phyloP scores from a whole-genome alignment of 2,113 vertebrate species.

The Spheniscus mendiculus region DNA sequence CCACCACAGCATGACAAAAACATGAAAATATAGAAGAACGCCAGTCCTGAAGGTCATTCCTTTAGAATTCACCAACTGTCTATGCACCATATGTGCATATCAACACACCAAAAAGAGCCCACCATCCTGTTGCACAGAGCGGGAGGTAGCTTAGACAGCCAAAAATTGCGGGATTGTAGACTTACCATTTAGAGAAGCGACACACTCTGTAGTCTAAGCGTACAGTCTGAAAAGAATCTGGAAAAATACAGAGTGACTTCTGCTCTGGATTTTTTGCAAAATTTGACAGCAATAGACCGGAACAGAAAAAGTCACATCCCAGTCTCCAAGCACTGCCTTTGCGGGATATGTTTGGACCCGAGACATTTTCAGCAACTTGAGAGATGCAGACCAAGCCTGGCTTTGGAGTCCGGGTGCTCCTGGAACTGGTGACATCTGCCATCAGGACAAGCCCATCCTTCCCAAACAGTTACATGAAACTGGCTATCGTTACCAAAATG shows the following conservation, averaged over 20 bases:
- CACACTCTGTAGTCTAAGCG: background rate
- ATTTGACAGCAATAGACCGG: background rate
- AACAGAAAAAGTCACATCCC: background rate
- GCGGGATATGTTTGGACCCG: background rate
- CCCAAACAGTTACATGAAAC: background rate
- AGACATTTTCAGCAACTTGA: background rate
- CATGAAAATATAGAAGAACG: conserved; percentile 53
- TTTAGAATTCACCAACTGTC: conserved; percentile 51
- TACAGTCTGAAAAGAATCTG: background rate
- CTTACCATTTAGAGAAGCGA: background rate
- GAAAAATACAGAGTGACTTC: background rate
- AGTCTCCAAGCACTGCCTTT: background rate
- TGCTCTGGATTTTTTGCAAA: background rate
- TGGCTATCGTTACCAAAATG: background rate
- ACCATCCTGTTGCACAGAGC: background rate
- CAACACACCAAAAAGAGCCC: background rate
- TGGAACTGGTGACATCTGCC: background rate
- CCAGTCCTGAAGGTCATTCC: conserved; percentile 54
- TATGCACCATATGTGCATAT: background rate
- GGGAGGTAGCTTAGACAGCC: background rate
- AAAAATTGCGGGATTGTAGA: background rate
- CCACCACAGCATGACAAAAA: conserved; percentile 42
- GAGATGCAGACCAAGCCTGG: background rate
- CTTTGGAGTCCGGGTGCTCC: background rate
- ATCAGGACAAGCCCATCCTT: background rate